These are phyloP conservation scores for Albula goreensis DNA, from an alignment of 2,113 vertebrate species.

Conservation along the genomic window DNA sequence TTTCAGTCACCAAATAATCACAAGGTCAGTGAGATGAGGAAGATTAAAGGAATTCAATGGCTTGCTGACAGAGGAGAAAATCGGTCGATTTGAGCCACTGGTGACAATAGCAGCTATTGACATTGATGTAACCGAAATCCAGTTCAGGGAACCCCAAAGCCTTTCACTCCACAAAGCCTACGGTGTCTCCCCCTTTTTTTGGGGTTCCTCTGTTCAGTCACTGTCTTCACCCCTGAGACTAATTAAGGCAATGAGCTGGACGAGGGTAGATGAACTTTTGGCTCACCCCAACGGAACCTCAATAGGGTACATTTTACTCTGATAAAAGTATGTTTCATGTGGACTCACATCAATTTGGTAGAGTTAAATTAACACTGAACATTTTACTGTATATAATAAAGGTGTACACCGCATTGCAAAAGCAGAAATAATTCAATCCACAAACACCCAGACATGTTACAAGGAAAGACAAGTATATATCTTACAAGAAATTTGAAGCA, in stretches of 20 bases:
- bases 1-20: conserved; percentile 2
- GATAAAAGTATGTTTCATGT: no score
- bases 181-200: neutral
- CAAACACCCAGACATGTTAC: neutral
- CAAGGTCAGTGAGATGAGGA: neutral
- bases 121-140: conserved; percentile 28
- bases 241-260: conserved; percentile 12
- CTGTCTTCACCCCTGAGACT: conserved; percentile 1
- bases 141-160: neutral
- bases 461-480: neutral
- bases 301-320: no score
- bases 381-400: no score
- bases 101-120: conserved; percentile 23
- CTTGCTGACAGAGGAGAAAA: conserved; percentile 29
- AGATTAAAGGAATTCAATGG: neutral
- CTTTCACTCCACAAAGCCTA: neutral
- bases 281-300: neutral
- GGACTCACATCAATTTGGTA: no score
- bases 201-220: conserved; percentile 1
- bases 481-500: neutral
- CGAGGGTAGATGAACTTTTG: neutral
- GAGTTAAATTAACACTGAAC: no score
- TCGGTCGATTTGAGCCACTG: neutral
- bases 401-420: no score
- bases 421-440: no score